Base-by-base conservation (phyloP, 2,888 invertebrate genomes). In the Notocelia uddmanniana region DNA sequence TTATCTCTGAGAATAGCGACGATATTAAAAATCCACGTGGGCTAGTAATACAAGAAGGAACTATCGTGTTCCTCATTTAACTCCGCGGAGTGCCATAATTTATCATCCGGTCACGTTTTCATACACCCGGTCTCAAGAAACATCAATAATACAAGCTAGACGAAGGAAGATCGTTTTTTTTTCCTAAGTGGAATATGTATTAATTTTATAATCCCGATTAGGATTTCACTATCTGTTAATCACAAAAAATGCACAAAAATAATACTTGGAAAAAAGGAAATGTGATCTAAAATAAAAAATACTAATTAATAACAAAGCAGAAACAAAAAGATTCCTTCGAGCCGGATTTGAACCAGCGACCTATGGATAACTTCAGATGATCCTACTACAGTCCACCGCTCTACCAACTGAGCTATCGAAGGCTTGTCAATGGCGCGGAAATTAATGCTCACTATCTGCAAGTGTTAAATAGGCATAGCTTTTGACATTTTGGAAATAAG, bases 351-450 rank as follows among this genome's bases (percentile, higher is more conserved):
- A 94, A 94, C 94, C 94, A 94, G 94, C 92, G 94, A 94, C 94
- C 94, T 94, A 94, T 94, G 94, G 93, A 94, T 94, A 13, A 26
- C 92, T 78, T 78, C 79, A 69, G 3, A n/a, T 8, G 41, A 59
- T 57, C 86, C 83, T 34, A 69, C 93, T 94, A 94, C 94, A 94
- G 94, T 94, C 94, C 94, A 94, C 94, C 94, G 94, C 94, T 94
- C 94, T 94, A 94, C 94, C 94, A 94, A 94, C 93, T 94, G 94
- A 94, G 94, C 94, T 94, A 94, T 94, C 94, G 94, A 94, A 94
- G 94, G 94, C 78, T 77, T 55, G 41, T 0, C 10, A 0, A 0
- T 0, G 0, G 0, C 0, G 1, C 0, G 71, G 78, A 89, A 89
- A 86, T 86, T 84, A 58, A 37, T 0, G 15, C 26, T 13, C 18